Evolutionary conservation across 2,113 vertebrate species (phyloP).

Genomic region (Prinia subflava): DNA sequence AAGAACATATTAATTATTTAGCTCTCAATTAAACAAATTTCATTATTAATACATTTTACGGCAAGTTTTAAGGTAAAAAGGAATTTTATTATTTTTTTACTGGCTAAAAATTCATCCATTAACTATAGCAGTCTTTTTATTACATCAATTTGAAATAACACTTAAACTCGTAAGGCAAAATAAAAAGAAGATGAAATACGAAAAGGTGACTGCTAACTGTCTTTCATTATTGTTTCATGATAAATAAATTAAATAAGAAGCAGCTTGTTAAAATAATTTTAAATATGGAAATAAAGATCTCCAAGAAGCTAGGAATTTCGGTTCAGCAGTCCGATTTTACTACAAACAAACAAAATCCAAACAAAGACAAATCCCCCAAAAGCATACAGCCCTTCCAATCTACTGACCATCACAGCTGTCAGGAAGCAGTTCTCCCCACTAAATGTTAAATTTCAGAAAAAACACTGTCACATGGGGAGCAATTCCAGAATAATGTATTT

Average conservation of each 20-base stretch:
- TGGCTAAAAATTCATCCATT: not conserved
- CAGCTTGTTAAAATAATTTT: not conserved
- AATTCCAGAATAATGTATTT: not conserved
- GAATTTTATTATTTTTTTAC: not conserved
- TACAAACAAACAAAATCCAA: not conserved
- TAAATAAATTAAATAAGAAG: not conserved
- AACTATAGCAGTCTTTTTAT: not conserved
- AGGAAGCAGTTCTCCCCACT: not conserved
- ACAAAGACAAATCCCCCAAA: not conserved
- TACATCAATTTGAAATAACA: not conserved
- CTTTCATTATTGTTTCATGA: not conserved
- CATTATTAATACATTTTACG: conserved; percentile 52
- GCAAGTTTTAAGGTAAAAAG: not conserved
- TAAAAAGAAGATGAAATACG: not conserved
- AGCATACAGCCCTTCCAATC: not conserved
- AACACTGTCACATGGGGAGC: accelerated
- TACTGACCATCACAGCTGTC: not conserved
- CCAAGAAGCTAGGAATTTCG: not conserved
- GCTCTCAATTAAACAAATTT: conserved; percentile 46
- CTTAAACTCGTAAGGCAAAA: not conserved
- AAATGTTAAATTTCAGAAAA: not conserved
- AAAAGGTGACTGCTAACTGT: not conserved
- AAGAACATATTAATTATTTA: conserved; percentile 51
- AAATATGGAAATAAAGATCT: not conserved
- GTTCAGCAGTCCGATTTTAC: not conserved